phyloP scores from a whole-genome alignment of 2,888 invertebrate genomes.

The Lithosia quadra region DNA sequence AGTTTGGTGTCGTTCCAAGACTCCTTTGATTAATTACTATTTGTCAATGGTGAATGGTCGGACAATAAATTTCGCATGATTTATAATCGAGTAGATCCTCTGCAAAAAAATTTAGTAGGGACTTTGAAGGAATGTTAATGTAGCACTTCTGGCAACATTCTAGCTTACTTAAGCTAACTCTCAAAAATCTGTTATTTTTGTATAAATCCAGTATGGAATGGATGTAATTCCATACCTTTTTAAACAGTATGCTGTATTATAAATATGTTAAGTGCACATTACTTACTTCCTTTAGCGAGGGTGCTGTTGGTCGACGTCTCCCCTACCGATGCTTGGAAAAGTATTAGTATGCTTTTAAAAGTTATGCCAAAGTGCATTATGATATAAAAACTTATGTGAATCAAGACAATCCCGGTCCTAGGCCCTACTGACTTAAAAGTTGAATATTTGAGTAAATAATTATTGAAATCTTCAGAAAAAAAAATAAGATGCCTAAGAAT shows the following conservation, averaged over 20 bases:
- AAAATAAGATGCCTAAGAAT: background rate
- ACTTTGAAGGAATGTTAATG: background rate
- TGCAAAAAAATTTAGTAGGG: background rate
- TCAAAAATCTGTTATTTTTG: background rate
- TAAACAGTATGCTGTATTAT: no score
- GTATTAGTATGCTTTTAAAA: no score
- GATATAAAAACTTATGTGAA: no score
- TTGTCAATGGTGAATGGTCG: background rate
- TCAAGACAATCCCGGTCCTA: background rate
- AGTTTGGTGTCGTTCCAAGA: constrained; percentile 4
- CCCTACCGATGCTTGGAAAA: no score
- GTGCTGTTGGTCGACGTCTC: no score
- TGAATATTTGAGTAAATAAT: background rate
- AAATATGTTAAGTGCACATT: no score
- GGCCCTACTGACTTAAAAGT: no score
- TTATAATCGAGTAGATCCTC: background rate
- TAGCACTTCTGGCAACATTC: background rate
- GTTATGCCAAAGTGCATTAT: no score
- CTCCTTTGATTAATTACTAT: background rate
- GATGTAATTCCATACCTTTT: no score
- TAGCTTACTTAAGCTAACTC: background rate
- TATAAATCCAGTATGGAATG: background rate
- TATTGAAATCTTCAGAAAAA: background rate
- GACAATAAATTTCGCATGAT: constrained; percentile 1
- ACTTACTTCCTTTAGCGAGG: no score